Percentiles rank a stretch among this genome's conserved stretches.
Conservation (phyloP, 2,797 vertebrate genomes). For the Arremon brunneinucha region DNA sequence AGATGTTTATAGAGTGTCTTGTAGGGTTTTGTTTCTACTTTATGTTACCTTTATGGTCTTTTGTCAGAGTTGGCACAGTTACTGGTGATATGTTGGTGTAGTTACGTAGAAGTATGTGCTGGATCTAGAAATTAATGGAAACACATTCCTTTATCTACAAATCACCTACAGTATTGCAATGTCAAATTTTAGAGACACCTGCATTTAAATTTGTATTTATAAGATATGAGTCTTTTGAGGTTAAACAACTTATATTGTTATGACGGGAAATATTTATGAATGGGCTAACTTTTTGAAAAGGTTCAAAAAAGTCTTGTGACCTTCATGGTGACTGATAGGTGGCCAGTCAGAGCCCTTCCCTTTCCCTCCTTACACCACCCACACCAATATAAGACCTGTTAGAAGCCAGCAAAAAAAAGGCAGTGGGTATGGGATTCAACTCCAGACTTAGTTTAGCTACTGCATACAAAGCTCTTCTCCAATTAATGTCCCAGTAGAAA, state of each 20-base stretch:
- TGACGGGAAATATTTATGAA: not conserved
- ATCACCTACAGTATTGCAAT: not conserved
- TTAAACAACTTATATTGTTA: not conserved
- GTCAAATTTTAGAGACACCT: not conserved
- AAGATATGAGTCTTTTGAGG: not conserved
- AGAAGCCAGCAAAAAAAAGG: not conserved
- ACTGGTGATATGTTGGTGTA: not conserved
- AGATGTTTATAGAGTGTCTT: not conserved
- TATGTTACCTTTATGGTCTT: not conserved
- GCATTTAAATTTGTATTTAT: not conserved
- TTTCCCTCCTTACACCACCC: not conserved
- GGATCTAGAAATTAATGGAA: not conserved
- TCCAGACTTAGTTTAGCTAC: not conserved
- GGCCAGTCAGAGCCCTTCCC: not conserved
- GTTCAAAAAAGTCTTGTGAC: not conserved
- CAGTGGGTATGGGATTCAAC: not conserved
- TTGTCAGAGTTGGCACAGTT: not conserved
- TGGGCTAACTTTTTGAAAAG: not conserved
- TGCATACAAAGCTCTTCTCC: not conserved
- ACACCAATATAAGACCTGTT: not conserved
- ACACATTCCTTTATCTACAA: not conserved
- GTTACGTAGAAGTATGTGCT: not conserved
- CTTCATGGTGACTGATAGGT: not conserved
- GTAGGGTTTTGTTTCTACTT: not conserved
- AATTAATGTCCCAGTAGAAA: not conserved